Base-by-base conservation (phyloP, 30 jellyfish, hydroid and myxozoan species). In the Aurelia coerulea region DNA sequence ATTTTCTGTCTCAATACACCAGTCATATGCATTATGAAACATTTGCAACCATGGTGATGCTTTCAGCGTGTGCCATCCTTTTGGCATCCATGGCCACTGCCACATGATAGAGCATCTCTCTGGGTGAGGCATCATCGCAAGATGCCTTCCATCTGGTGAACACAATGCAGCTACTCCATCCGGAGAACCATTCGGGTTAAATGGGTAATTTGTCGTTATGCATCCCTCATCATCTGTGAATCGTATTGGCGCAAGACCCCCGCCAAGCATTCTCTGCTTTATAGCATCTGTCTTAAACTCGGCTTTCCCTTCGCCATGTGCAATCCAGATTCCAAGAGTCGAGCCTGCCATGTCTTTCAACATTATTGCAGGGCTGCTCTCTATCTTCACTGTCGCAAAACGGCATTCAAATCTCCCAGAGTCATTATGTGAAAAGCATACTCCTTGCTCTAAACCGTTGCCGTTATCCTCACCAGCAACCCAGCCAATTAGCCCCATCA, bases 121-220 rank as follows among this genome's bases (percentile, higher is more conserved):
- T 9, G 98, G 98, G 63, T 93, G 98, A 10, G 98, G 98, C 98
- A 93, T 93, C 97, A 93, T 87, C 16, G 97, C 97, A 52, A 87
- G 73, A 64, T 87, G 97, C 76, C 98, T 87, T n/a, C 98, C 98
- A 49, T 93, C 98, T 12, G 85, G 39, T 15, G 98, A 87, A 76
- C 97, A 87, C 23, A 93, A 37, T 51, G 96, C 97, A 33, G 98
- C 96, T 33, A 93, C 82, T 12, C 98, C 98, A 34, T 78, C 90
- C 33, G 92, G 93, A 0, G 98, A 87, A 13, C 98, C 97, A 49
- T 93, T 93, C 1, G 97, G 98, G 53, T 93, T 93, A 16, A 64
- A 51, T 14, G 98, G 98, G 68, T 87, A 93, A 32, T 41, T 65
- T 16, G 62, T 56, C 13, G 98, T 93, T 39, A n/a, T 31, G 37